Conservation (phyloP, 2,888 invertebrate genomes). For the Pseudeuparius sepicola region DNA sequence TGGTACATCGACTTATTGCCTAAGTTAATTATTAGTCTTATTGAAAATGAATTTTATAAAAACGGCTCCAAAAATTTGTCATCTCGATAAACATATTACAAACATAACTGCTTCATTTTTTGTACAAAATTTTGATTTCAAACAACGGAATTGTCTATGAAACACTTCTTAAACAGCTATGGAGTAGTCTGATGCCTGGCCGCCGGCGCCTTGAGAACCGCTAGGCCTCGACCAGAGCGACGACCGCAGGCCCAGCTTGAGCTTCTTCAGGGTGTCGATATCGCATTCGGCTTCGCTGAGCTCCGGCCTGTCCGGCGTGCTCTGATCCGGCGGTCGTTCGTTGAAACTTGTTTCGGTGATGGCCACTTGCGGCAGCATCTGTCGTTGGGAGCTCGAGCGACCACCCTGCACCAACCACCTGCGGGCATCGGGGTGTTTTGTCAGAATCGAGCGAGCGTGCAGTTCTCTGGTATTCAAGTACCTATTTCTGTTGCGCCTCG, state of each 20-base stretch:
- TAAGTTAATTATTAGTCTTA: conserved; percentile 19
- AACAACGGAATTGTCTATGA: conserved; percentile 13
- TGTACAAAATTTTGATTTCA: conserved; percentile 33
- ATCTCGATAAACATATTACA: conserved; percentile 26
- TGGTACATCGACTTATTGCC: conserved; percentile 33
- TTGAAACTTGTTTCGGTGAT: conserved; percentile 48
- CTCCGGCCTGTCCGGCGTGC: conserved; percentile 47
- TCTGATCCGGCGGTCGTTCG: conserved; percentile 33
- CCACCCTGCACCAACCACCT: conserved; percentile 44
- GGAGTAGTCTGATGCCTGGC: conserved; percentile 56
- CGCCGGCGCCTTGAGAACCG: conserved; percentile 41
- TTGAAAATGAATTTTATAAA: conserved; percentile 24
- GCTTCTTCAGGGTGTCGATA: conserved; percentile 62
- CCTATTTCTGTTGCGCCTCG: conserved; percentile 59
- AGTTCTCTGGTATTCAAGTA: conserved; percentile 35
- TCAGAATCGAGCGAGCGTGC: conserved; percentile 21
- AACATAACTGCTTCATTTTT: conserved; percentile 30
- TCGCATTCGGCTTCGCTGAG: conserved; percentile 63
- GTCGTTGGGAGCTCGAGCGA: conserved; percentile 40
- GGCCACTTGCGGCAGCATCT: conserved; percentile 54
- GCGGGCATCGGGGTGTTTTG: conserved; percentile 18
- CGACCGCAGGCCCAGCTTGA: conserved; percentile 58
- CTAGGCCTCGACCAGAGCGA: conserved; percentile 61
- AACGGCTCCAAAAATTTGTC: conserved; percentile 28
- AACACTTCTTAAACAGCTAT: conserved; percentile 53